Conservation (phyloP, 2,888 invertebrate species). For the Agrotis exclamationis region DNA sequence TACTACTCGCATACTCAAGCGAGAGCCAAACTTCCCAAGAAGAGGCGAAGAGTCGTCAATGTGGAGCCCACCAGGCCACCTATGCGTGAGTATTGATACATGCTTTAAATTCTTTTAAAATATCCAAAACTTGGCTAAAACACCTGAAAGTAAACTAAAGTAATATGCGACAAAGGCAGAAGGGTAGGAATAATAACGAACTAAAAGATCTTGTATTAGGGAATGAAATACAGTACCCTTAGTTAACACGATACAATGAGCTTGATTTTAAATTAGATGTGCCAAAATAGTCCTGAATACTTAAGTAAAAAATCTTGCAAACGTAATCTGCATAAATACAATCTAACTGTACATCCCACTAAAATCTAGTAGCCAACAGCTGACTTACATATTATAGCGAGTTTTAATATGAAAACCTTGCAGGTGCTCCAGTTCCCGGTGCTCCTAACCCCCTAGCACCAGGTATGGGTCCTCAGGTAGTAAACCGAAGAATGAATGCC, state of each 20-base stretch:
- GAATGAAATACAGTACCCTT: too few species aligned
- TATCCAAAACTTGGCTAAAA: too few species aligned
- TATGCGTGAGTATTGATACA: constrained; percentile 79
- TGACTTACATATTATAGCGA: neutral
- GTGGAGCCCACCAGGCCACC: constrained; percentile 97
- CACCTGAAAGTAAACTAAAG: too few species aligned
- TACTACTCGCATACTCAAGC: constrained; percentile 99
- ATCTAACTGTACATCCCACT: neutral
- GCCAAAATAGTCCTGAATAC: too few species aligned
- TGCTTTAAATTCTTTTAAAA: too few species aligned
- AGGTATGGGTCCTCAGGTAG: constrained; percentile 90
- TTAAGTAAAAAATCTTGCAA: too few species aligned
- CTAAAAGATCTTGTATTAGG: too few species aligned
- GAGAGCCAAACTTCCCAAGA: constrained; percentile 99
- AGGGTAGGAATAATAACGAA: too few species aligned
- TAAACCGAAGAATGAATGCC: constrained; percentile 96
- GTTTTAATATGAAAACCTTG: constrained; percentile 10
- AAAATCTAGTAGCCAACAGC: neutral
- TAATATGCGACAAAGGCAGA: too few species aligned
- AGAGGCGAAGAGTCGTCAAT: constrained; percentile 98
- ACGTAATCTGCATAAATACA: too few species aligned
- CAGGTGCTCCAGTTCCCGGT: constrained; percentile 79
- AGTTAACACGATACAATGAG: too few species aligned
- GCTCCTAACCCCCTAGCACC: constrained; percentile 87
- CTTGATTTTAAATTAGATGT: too few species aligned